These are phyloP conservation scores for Xenus cinereus DNA, from an alignment of 2,113 vertebrate species.

Conservation along the genomic window DNA sequence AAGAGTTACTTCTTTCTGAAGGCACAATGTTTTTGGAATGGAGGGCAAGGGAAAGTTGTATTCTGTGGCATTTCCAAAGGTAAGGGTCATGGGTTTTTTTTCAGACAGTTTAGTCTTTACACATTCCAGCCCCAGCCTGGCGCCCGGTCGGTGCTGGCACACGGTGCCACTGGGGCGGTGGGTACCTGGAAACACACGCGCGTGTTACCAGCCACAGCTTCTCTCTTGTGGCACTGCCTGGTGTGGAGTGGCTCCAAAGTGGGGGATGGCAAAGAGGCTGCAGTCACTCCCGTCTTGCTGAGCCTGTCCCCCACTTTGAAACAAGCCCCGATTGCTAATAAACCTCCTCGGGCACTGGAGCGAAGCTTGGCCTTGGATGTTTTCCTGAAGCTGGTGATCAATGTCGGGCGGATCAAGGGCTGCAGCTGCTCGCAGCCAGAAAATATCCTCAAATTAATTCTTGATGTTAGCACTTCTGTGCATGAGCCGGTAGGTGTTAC, in stretches of 20 bases:
- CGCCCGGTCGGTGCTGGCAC: neutral
- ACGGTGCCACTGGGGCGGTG: neutral
- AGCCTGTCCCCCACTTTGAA: neutral
- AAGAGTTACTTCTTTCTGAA: neutral
- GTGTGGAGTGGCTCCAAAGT: neutral
- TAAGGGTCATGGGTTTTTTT: neutral
- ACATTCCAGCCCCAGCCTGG: neutral
- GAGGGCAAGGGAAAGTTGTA: neutral
- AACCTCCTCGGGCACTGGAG: neutral
- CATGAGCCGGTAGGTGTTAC: neutral
- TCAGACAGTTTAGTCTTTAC: neutral
- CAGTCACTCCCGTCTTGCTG: accelerated
- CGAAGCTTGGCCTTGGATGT: neutral
- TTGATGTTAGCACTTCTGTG: neutral
- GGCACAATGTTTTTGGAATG: neutral
- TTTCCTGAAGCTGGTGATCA: neutral
- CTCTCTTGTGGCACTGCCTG: neutral
- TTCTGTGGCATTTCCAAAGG: neutral
- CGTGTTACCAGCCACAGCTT: neutral
- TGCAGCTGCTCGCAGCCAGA: neutral
- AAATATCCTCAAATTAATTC: neutral
- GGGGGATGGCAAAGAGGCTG: neutral
- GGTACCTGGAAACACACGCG: neutral
- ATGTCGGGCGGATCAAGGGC: neutral
- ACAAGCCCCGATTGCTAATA: neutral